A percentile compares a stretch with the other conserved stretches of the same genome.
These are phyloP conservation scores for Isaurus tuberculatus DNA, from an alignment of 92 coral and sea anemone genomes.

Conservation along the genomic window DNA sequence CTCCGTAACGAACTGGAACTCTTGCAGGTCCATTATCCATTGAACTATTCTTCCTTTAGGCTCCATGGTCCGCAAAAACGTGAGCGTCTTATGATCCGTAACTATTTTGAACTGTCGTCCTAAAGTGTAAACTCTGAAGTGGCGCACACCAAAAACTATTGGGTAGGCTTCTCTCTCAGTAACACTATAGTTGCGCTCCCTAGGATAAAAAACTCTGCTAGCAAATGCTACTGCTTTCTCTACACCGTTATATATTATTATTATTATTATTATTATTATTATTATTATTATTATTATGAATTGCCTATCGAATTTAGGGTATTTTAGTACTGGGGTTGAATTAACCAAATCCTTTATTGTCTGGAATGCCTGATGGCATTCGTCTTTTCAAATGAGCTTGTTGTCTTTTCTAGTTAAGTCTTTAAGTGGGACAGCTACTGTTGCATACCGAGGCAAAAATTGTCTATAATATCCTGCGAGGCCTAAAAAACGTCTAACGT, in stretches of 20 bases:
- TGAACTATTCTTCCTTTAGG: conserved; percentile 44
- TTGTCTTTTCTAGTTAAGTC: conserved; percentile 29
- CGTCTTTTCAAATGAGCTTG: conserved; percentile 36
- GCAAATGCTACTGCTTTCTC: conserved; percentile 46
- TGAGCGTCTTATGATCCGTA: conserved; percentile 11
- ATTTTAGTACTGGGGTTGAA: conserved; percentile 33
- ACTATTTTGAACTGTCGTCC: conserved; percentile 21
- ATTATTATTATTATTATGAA: conserved; percentile 16
- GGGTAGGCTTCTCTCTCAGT: conserved; percentile 5
- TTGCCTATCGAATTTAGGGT: conserved; percentile 5
- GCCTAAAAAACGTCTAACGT: conserved; percentile 48
- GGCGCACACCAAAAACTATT: neutral
- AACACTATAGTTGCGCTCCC: neutral
- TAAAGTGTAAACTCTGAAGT: conserved; percentile 47
- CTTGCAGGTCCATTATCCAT: conserved; percentile 53
- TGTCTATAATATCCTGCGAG: conserved; percentile 45
- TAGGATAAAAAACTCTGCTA: neutral
- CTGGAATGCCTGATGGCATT: neutral
- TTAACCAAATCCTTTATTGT: conserved; percentile 14
- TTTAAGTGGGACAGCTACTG: conserved; percentile 44
- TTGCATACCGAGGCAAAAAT: conserved; percentile 45
- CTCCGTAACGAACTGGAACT: conserved; percentile 37
- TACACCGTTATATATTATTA: conserved; percentile 6
- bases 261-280: conserved; percentile 15
- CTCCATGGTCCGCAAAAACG: conserved; percentile 47